Conservation (phyloP, 2,888 invertebrate species). For the Lordiphosa andalusiaca region DNA sequence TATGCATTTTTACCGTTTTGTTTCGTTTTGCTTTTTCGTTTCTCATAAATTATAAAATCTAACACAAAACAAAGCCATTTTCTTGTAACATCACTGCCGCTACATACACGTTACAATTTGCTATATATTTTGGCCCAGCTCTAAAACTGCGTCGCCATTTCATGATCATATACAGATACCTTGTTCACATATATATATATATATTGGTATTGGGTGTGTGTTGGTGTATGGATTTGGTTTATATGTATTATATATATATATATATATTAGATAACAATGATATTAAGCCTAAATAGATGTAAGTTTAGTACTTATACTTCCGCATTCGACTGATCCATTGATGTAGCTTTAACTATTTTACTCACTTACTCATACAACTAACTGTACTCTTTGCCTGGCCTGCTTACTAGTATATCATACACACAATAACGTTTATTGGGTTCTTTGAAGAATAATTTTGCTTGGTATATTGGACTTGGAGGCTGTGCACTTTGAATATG, state of each 20-base stretch:
- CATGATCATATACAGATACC: constrained; percentile 62
- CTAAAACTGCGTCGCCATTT: constrained; percentile 47
- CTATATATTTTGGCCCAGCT: constrained; percentile 41
- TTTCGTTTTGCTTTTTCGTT: constrained; percentile 32
- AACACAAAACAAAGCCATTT: constrained; percentile 76
- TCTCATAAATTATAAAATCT: constrained; percentile 75
- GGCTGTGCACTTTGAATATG: constrained; percentile 50
- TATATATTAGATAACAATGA: constrained; percentile 75
- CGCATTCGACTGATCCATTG: constrained; percentile 40
- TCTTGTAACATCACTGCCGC: constrained; percentile 76
- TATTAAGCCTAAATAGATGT: constrained; percentile 73
- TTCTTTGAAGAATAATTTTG: constrained; percentile 19
- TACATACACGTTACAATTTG: constrained; percentile 71
- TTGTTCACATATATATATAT: constrained; percentile 47
- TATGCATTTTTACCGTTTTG: constrained; percentile 64
- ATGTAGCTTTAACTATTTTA: constrained; percentile 61
- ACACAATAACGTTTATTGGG: constrained; percentile 53
- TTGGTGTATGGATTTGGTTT: constrained; percentile 31
- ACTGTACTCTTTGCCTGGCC: constrained; percentile 50
- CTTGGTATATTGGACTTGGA: constrained; percentile 16
- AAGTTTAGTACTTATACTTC: constrained; percentile 64
- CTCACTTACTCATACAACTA: constrained; percentile 38
- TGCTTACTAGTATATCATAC: constrained; percentile 57
- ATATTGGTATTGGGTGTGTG: constrained; percentile 16
- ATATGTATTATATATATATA: constrained; percentile 43